Base-by-base conservation (phyloP, 2,888 invertebrate species). In the Nycteola revayana region DNA sequence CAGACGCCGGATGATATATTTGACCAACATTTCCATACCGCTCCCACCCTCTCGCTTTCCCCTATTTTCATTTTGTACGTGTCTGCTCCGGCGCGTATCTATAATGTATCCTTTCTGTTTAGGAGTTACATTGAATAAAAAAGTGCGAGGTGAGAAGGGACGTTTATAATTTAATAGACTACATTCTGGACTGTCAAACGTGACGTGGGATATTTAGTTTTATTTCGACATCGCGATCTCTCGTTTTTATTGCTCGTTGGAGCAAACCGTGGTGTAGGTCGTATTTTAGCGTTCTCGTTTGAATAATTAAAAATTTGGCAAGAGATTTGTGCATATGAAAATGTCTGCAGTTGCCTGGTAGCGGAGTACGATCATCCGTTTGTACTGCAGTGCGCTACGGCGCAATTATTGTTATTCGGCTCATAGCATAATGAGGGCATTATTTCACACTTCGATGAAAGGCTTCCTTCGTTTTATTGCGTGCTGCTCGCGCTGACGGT, bases 1-100 rank as follows among this genome's bases (percentile, higher is more conserved):
- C 94, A 94, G 92, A 91, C 92, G 66, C 93, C 89, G 93, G 93
- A 94, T 94, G 94, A 94, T 94, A 94, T 94, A 94, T 94, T 93
- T 93, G 93, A 93, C 93, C 94, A 93, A 93, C 93, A 94, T 94
- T 94, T 94, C 94, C 94, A 94, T 94, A 93, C 80, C 80, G 61
- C 76, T 73, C 70, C 75, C 77, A 62, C 64, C 60, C 48, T n/a
- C 61, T 60, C 57, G 64, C 67, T 61, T 67, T 66, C 75, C 74
- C 79, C 87, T 82, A 82, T 89, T 88, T 88, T 88, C 89, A 87
- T 89, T 89, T 86, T 83, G 87, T 84, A 85, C 89, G 86, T 87
- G 87, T 86, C 84, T 83, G 84, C 80, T 77, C 70, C 69, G 73
- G 58, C 75, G 73, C 78, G 77, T 80, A 82, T 82, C 86, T 85